These are phyloP conservation scores for Eptesicus fuscus DNA, from an alignment of 2,113 vertebrate species.

Conservation along the genomic window DNA sequence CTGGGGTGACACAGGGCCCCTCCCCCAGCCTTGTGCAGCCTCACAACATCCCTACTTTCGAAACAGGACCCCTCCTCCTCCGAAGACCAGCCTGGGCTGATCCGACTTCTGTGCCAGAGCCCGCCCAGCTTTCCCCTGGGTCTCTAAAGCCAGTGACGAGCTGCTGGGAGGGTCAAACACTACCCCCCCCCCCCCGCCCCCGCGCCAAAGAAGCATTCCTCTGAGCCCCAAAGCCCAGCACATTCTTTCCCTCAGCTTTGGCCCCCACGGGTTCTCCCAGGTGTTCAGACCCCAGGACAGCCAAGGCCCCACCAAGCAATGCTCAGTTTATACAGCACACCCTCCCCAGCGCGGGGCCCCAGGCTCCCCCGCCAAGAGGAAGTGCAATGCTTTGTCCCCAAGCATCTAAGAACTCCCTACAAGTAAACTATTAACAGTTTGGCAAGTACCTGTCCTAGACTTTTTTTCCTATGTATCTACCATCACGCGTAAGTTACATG, in stretches of 20 bases:
- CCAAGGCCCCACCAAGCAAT: background rate
- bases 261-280: background rate
- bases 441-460: background rate
- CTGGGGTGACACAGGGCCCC: background rate
- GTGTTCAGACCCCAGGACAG: background rate
- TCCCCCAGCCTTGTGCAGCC: background rate
- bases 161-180: background rate
- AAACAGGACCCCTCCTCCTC: background rate
- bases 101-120: background rate
- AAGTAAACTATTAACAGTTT: background rate
- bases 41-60: background rate
- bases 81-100: background rate
- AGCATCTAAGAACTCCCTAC: background rate
- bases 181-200: no score
- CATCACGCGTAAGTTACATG: background rate
- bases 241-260: background rate
- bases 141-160: background rate
- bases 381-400: background rate
- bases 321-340: background rate
- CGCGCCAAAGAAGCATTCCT: background rate
- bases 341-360: accelerated
- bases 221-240: background rate
- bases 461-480: background rate
- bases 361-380: background rate
- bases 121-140: background rate